Percentiles rank a stretch among this genome's conserved stretches.
phyloP scores from a whole-genome alignment of 2,113 vertebrate species.

The Athene cunicularia region DNA sequence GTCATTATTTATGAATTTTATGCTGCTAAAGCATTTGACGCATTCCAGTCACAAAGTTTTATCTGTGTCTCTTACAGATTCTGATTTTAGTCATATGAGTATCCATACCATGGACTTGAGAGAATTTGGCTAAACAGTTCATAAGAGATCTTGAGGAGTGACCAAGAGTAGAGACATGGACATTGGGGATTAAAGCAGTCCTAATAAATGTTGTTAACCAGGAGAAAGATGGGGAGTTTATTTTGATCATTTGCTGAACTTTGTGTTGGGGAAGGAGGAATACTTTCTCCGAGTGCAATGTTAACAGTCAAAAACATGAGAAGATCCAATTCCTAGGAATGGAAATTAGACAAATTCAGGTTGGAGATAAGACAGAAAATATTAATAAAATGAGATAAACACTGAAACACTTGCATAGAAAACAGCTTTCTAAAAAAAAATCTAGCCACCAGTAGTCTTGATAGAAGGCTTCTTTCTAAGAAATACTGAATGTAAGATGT shows the following conservation, averaged over 20 bases:
- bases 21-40: background rate
- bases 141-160: background rate
- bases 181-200: background rate
- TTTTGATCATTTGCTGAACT: background rate
- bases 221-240: background rate
- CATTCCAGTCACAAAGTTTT: background rate
- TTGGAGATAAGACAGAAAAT: background rate
- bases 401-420: background rate
- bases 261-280: background rate
- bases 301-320: background rate
- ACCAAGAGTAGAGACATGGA: background rate
- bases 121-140: background rate
- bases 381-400: background rate
- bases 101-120: background rate
- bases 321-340: background rate
- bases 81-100: background rate
- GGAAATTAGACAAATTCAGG: background rate
- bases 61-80: background rate
- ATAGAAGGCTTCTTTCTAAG: background rate
- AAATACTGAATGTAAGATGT: background rate
- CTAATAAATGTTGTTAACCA: background rate
- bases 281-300: background rate
- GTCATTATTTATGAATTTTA: background rate
- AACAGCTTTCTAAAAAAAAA: background rate
- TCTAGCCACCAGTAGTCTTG: background rate